A percentile compares a stretch with the other conserved stretches of the same genome.
These are phyloP conservation scores for Anadara kagoshimensis DNA, from an alignment of 1,140 invertebrate genomes.

Conservation along the genomic window DNA sequence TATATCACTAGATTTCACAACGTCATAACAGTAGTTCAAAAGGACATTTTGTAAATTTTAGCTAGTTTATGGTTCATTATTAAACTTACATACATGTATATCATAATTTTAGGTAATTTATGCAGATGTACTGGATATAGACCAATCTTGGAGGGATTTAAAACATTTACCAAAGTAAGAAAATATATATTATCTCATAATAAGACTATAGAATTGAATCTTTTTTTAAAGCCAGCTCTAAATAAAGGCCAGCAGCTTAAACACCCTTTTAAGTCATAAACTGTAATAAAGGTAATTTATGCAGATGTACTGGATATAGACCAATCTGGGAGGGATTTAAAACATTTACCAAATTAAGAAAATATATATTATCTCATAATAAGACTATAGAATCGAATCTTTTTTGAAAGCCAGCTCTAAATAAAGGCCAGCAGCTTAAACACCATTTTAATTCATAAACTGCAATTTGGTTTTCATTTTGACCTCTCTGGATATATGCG, in stretches of 20 bases:
- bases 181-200: background rate
- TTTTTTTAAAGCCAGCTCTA: background rate
- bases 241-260: too few species aligned
- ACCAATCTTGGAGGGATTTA: conserved; percentile 71
- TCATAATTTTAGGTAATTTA: conserved; percentile 61
- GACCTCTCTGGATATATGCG: too few species aligned
- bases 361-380: background rate
- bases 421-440: too few species aligned
- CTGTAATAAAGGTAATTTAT: conserved; percentile 73
- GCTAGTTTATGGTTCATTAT: too few species aligned
- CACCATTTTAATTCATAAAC: too few species aligned
- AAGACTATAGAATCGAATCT: background rate
- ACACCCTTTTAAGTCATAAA: too few species aligned
- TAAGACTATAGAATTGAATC: too few species aligned
- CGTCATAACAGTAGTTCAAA: too few species aligned
- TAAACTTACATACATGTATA: too few species aligned
- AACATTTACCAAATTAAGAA: conserved; percentile 62
- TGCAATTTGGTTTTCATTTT: too few species aligned
- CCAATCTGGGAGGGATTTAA: conserved; percentile 71
- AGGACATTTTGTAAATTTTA: too few species aligned
- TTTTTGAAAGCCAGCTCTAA: background rate
- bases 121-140: conserved; percentile 74
- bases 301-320: conserved; percentile 73
- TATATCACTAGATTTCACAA: too few species aligned
- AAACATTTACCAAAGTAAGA: conserved; percentile 64